Evolutionary conservation across 2,113 vertebrate species (phyloP), one percentile per base, ranked within the genome.

Genomic region (Sander vitreus): DNA sequence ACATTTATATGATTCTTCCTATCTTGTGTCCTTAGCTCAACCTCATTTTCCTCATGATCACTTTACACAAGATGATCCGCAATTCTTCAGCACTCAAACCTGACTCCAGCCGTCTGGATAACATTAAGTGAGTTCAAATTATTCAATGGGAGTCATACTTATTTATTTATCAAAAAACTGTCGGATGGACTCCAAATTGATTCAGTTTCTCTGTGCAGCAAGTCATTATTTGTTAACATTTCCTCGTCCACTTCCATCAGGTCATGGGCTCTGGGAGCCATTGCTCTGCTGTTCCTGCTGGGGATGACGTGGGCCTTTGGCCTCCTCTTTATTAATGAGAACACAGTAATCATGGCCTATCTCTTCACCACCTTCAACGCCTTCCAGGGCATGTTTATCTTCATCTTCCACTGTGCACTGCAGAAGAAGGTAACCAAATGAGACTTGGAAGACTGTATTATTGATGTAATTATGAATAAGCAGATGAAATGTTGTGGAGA

Each of bases 321-420:
- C 58, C 96, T 98, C 59, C 96, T 98, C 73, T 98, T 97, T 78
- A 97, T 98, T 91, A 97, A 97, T 45, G 96, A 97, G 91, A 97
- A 97, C 81, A 97, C 96, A 0, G 94, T 98, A 23, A 97, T 98
- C 85, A 95, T 97, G 96, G 97, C 97, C 45, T 97, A 98, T 88
- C 97, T 98, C 88, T 98, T 98, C 90, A 98, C 97, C 81, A 98
- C 97, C 86, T 98, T 98, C 94, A 98, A 98, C 1, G 97, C 97
- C 88, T 96, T 98, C 94, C 97, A 98, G 94, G 97, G 97, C 83
- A 97, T 97, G 95, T 98, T 98, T 95, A 97, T 98, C 94, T 98
- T 98, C 39, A 97, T 98, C 84, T 98, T 98, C 95, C 97, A 98
- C 93, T 98, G 97, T 87, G 97, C 97, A 63, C 94, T 98, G 82